A percentile compares a stretch with the other conserved stretches of the same genome.
Conservation (phyloP, 2,113 vertebrate genomes). For the Chaenogobius annularis region DNA sequence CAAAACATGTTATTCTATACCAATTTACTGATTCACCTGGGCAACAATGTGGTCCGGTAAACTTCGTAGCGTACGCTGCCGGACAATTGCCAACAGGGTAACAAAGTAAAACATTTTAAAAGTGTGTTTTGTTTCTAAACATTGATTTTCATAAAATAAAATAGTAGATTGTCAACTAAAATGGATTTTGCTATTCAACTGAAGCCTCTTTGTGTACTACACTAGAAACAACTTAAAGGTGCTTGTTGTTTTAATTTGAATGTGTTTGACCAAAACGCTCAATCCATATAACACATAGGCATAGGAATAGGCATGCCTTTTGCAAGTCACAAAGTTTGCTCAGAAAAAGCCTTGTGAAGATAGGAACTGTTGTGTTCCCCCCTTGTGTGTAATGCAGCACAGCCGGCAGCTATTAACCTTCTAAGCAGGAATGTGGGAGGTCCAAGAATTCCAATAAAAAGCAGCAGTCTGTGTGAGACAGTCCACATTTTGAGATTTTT, state of each 20-base stretch:
- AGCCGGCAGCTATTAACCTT: slow-evolving; percentile 81
- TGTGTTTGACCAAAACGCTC: not conserved
- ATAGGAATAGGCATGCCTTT: slow-evolving; percentile 12
- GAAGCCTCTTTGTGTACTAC: not conserved
- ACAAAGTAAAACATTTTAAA: not conserved
- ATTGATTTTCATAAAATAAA: not conserved
- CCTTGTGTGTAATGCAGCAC: slow-evolving; percentile 76
- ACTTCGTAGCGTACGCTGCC: slow-evolving; percentile 60
- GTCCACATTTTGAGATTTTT: slow-evolving; percentile 28
- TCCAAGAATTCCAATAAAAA: slow-evolving; percentile 78
- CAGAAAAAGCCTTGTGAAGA: slow-evolving; percentile 53
- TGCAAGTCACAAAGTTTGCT: slow-evolving; percentile 22
- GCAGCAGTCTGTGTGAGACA: slow-evolving; percentile 56
- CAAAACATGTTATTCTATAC: slow-evolving; percentile 46
- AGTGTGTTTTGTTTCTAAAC: not conserved
- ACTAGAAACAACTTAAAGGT: not conserved
- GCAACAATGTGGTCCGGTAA: slow-evolving; percentile 42
- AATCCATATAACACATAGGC: slow-evolving; percentile 10
- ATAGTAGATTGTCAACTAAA: not conserved
- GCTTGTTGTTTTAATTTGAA: slow-evolving; percentile 11
- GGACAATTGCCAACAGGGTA: not conserved
- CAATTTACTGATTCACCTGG: no score
- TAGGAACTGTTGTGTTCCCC: slow-evolving; percentile 71
- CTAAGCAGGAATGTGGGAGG: slow-evolving; percentile 80
- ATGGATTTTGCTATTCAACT: slow-evolving; percentile 45